Evolutionary conservation across 1,140 invertebrate species (phyloP).

Genomic region (Spodoptera litura): DNA sequence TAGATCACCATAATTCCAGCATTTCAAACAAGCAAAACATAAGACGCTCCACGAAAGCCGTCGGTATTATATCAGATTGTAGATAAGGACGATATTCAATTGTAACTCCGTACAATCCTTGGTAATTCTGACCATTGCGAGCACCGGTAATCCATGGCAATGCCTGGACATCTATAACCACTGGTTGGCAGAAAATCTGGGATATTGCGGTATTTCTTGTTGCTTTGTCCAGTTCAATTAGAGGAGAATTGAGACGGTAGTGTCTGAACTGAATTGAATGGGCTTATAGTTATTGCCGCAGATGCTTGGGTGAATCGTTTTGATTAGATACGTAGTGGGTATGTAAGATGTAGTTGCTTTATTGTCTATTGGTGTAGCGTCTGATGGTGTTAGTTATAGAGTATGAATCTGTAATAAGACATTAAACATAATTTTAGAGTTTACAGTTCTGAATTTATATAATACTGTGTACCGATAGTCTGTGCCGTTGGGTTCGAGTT

Average conservation of each 20-base stretch:
- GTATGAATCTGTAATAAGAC: no score
- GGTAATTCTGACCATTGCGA: conserved; percentile 9
- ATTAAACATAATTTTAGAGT: no score
- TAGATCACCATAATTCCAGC: neutral
- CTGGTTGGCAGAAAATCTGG: neutral
- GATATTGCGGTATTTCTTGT: conserved; percentile 1
- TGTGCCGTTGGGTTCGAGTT: no score
- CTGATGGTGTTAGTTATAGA: no score
- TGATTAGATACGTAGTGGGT: neutral
- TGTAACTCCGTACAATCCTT: neutral
- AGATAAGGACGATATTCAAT: conserved; percentile 26
- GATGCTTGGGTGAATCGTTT: neutral
- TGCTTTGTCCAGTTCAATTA: conserved; percentile 25
- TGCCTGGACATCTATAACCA: conserved; percentile 6
- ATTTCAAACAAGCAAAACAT: neutral
- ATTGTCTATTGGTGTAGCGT: no score
- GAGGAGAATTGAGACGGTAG: neutral
- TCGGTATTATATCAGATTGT: neutral
- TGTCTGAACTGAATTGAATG: neutral
- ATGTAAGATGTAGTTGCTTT: no score
- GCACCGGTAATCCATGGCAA: conserved; percentile 13
- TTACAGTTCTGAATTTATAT: no score
- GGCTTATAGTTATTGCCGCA: neutral
- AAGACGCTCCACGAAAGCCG: neutral
- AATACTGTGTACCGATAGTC: no score